A percentile compares a stretch with the other conserved stretches of the same genome.
Conservation (phyloP, 1,140 invertebrate genomes). For the Drosophila obscura region DNA sequence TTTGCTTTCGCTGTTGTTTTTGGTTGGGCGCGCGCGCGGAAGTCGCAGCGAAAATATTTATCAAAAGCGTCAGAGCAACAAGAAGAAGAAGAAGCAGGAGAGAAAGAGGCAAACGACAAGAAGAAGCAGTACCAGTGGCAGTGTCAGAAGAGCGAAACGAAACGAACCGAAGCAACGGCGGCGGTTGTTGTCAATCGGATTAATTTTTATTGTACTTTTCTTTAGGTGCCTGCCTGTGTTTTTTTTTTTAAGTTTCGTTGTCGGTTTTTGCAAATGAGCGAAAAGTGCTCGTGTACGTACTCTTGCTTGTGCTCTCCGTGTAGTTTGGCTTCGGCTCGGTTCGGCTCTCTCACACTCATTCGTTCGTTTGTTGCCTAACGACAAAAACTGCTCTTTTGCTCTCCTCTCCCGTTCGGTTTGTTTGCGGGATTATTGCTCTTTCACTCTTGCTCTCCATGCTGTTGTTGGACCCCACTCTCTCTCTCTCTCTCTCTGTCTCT, state of each 20-base stretch:
- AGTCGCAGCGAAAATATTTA: constrained; percentile 59
- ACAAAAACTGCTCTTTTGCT: constrained; percentile 33
- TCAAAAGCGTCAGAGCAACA: constrained; percentile 38
- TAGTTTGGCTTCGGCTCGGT: too few species aligned
- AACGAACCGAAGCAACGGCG: constrained; percentile 36
- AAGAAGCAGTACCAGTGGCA: not conserved
- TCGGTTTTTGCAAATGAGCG: constrained; percentile 63
- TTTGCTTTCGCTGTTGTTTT: constrained; percentile 73
- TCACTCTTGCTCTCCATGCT: too few species aligned
- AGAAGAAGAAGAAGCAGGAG: constrained; percentile 16
- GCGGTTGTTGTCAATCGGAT: constrained; percentile 59
- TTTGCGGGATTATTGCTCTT: constrained; percentile 15
- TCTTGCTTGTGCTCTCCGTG: constrained; percentile 33
- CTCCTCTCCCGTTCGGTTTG: constrained; percentile 44
- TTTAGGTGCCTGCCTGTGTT: constrained; percentile 44
- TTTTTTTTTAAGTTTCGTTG: constrained; percentile 19
- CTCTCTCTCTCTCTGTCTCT: constrained; percentile 27
- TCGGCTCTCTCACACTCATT: constrained; percentile 15
- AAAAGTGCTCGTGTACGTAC: constrained; percentile 38
- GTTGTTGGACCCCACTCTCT: constrained; percentile 15
- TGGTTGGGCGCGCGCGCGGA: constrained; percentile 63
- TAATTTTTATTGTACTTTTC: constrained; percentile 70
- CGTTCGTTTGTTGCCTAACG: constrained; percentile 22
- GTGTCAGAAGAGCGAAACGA: constrained; percentile 24
- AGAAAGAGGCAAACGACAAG: constrained; percentile 29